phyloP scores from a whole-genome alignment of 1,140 invertebrate genomes.

The Argopecten irradians region DNA sequence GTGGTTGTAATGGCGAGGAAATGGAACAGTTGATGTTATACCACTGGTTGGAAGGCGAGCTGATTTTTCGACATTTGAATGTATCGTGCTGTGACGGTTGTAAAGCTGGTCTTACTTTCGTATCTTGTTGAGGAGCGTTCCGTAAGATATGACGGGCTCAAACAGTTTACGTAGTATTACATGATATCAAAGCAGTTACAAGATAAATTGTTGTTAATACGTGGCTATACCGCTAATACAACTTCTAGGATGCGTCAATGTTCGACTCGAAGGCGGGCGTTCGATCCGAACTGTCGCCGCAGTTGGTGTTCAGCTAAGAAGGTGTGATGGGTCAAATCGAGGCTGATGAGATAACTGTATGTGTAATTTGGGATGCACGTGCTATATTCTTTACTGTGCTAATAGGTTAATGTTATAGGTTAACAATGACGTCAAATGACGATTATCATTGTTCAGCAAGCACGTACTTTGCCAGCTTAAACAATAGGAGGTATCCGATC shows the following conservation, averaged over 20 bases:
- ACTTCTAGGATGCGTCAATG: not conserved
- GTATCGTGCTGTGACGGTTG: not conserved
- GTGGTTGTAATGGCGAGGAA: not conserved
- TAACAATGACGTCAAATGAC: too few relatives aligned
- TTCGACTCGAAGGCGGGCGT: not conserved
- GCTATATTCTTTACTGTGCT: not conserved
- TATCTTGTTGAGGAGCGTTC: not conserved
- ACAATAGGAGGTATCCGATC: not conserved
- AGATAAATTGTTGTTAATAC: conserved; percentile 13
- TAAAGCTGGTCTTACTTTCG: not conserved
- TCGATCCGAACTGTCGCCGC: not conserved
- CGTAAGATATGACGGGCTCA: not conserved
- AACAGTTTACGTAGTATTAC: not conserved
- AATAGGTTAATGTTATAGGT: not conserved
- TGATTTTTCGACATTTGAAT: not conserved
- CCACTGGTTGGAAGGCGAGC: not conserved
- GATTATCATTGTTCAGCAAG: not conserved
- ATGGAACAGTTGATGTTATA: not conserved
- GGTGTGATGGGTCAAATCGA: not conserved
- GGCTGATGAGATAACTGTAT: conserved; percentile 12
- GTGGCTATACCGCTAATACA: not conserved
- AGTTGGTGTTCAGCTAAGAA: not conserved
- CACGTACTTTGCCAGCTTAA: not conserved
- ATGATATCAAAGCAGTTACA: not conserved
- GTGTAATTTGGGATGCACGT: not conserved